These are phyloP conservation scores for Epistrophe grossulariae DNA, from an alignment of 2,888 invertebrate species.

Conservation along the genomic window DNA sequence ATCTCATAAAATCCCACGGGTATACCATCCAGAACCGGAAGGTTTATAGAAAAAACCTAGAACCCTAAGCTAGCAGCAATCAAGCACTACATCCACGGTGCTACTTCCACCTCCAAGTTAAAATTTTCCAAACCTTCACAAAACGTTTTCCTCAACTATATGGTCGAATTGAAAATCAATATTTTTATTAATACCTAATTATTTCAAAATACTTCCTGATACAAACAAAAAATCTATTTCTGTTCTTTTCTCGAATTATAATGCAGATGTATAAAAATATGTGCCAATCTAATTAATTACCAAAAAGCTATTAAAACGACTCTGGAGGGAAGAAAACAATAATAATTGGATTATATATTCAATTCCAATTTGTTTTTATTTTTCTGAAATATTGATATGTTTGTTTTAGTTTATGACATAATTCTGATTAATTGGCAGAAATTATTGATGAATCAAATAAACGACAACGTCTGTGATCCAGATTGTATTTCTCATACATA, in stretches of 20 bases:
- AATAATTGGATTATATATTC: conserved; percentile 16
- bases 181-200: too few species aligned
- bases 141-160: too few species aligned
- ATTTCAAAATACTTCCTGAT: too few species aligned
- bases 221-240: neutral
- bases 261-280: neutral
- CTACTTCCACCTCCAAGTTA: too few species aligned
- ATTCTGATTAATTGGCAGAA: conserved; percentile 60
- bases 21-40: too few species aligned
- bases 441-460: conserved; percentile 65
- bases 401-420: conserved; percentile 25
- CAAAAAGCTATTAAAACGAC: neutral
- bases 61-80: too few species aligned
- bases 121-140: too few species aligned
- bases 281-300: conserved; percentile 2
- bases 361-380: neutral
- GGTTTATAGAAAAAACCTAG: too few species aligned
- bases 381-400: conserved; percentile 7
- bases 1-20: too few species aligned
- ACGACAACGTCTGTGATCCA: conserved; percentile 23
- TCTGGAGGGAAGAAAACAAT: neutral
- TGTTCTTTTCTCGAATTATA: neutral
- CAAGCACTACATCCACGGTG: too few species aligned
- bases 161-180: too few species aligned
- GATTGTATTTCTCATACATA: conserved; percentile 22